These are phyloP conservation scores for Arrhamphus sclerolepis DNA, from an alignment of 2,797 vertebrate species.

Conservation along the genomic window DNA sequence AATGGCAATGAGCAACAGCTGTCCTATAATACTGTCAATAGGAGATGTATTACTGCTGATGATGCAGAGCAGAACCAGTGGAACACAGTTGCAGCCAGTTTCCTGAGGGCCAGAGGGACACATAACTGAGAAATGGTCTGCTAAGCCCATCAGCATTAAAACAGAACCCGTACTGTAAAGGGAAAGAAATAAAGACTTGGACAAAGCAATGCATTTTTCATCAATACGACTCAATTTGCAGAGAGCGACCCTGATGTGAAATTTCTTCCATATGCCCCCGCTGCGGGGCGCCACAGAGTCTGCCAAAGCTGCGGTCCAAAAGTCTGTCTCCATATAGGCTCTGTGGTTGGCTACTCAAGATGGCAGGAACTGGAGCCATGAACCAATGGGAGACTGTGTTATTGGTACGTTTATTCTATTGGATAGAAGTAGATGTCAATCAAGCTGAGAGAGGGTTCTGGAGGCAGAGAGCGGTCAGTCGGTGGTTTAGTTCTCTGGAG, in stretches of 20 bases:
- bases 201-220: slow-evolving; percentile 49
- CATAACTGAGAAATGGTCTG: slow-evolving; percentile 37
- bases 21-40: slow-evolving; percentile 27
- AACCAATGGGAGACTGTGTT: slow-evolving; percentile 52
- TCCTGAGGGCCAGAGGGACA: slow-evolving; percentile 38
- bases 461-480: slow-evolving; percentile 58
- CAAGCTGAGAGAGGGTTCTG: slow-evolving; percentile 55
- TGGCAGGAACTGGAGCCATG: neutral
- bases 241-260: slow-evolving; percentile 30
- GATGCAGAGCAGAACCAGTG: slow-evolving; percentile 20
- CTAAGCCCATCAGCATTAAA: slow-evolving; percentile 56
- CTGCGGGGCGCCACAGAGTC: slow-evolving; percentile 73
- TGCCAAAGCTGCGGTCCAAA: slow-evolving; percentile 24
- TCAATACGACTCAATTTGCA: slow-evolving; percentile 63
- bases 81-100: slow-evolving; percentile 38
- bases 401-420: slow-evolving; percentile 50
- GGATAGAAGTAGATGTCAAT: slow-evolving; percentile 74
- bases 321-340: slow-evolving; percentile 1
- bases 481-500: slow-evolving; percentile 64
- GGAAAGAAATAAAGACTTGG: slow-evolving; percentile 43
- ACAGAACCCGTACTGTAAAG: slow-evolving; percentile 45
- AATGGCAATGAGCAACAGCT: slow-evolving; percentile 32
- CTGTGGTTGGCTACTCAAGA: slow-evolving; percentile 54
- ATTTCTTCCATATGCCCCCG: slow-evolving; percentile 65
- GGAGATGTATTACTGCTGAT: slow-evolving; percentile 20